phyloP scores from a whole-genome alignment of 2,113 vertebrate genomes.

The Uria aalge region DNA sequence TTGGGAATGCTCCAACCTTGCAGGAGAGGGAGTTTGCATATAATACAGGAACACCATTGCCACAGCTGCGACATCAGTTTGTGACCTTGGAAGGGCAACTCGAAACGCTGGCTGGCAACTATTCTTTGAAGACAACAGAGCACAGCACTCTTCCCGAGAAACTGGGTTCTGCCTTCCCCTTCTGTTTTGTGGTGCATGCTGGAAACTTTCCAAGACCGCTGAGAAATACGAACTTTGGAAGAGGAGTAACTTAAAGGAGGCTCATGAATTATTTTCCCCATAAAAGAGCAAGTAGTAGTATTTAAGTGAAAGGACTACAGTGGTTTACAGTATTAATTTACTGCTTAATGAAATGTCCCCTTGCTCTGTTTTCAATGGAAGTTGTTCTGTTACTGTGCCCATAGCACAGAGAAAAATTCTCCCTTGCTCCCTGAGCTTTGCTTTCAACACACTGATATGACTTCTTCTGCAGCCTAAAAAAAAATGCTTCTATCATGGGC shows the following conservation, averaged over 20 bases:
- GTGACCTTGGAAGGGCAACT: neutral
- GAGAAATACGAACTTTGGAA: neutral
- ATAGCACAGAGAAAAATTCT: neutral
- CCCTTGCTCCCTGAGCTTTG: neutral
- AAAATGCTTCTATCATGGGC: neutral
- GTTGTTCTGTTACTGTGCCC: neutral
- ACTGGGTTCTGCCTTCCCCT: neutral
- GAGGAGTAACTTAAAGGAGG: neutral
- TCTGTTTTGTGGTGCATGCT: neutral
- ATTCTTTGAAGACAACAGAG: neutral
- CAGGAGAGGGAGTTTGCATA: neutral
- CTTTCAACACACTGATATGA: accelerated
- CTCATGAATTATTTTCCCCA: neutral
- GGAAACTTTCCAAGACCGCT: neutral
- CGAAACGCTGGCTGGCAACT: neutral
- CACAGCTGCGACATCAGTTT: no score
- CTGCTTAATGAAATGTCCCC: neutral
- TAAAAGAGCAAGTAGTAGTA: neutral
- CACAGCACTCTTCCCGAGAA: neutral
- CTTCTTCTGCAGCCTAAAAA: neutral
- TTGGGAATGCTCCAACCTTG: neutral
- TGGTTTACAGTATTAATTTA: neutral
- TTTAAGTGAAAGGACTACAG: neutral
- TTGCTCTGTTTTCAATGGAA: neutral
- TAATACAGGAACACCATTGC: neutral